phyloP scores from a whole-genome alignment of 2,797 vertebrate species.

The Borostomias antarcticus region DNA sequence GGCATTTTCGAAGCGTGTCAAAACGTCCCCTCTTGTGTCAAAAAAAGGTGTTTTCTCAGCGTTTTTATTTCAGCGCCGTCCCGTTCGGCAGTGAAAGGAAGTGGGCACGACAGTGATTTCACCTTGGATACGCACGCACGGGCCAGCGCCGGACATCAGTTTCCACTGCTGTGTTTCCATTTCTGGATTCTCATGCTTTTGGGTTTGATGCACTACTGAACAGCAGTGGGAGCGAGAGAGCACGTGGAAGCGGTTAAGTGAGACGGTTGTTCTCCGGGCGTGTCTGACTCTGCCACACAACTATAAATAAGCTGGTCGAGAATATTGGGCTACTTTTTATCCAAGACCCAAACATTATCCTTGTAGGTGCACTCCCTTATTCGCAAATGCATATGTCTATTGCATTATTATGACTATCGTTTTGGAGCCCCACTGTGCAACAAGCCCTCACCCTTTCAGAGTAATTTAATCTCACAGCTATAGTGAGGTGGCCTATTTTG shows the following conservation, averaged over 20 bases:
- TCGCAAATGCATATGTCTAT: too few species aligned
- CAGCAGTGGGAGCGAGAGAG: background rate
- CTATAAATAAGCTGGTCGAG: slow-evolving; percentile 26
- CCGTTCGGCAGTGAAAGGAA: background rate
- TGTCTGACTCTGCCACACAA: slow-evolving; percentile 17
- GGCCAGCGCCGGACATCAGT: background rate
- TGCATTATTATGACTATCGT: too few species aligned
- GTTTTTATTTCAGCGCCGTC: slow-evolving; percentile 8
- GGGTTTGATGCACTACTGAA: background rate
- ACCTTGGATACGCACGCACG: slow-evolving; percentile 1
- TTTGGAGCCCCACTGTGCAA: too few species aligned
- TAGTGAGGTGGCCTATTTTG: background rate
- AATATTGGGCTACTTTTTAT: background rate
- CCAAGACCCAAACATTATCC: too few species aligned
- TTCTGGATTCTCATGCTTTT: background rate
- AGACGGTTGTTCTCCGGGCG: slow-evolving; percentile 11
- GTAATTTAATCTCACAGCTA: too few species aligned
- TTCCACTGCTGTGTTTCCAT: background rate
- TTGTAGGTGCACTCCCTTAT: too few species aligned
- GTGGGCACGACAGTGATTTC: background rate
- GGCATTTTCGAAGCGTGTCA: slow-evolving; percentile 4
- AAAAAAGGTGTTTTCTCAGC: slow-evolving; percentile 18
- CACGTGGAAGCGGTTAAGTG: slow-evolving; percentile 20
- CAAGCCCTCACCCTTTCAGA: too few species aligned
- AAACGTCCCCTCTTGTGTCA: background rate